Evolutionary conservation across 2,113 vertebrate species (phyloP).

Genomic region (Ptilonorhynchus violaceus): DNA sequence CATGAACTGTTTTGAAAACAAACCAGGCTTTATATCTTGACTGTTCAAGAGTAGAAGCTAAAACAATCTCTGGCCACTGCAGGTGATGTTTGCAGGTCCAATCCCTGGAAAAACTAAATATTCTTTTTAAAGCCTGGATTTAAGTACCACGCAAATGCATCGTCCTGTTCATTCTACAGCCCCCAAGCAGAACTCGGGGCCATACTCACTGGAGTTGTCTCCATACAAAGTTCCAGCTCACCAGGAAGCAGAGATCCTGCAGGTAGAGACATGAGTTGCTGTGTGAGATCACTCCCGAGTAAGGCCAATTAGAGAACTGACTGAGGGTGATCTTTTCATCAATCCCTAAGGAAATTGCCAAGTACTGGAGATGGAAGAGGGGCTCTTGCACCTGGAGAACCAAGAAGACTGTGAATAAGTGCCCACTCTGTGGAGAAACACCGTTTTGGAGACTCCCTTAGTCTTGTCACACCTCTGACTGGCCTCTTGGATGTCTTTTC

Average conservation of each 20-base stretch:
- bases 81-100: neutral
- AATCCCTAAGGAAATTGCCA: neutral
- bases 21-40: neutral
- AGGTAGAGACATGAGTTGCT: neutral
- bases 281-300: neutral
- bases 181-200: neutral
- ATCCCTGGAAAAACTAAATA: neutral
- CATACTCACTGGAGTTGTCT: neutral
- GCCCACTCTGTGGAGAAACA: neutral
- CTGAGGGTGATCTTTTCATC: neutral
- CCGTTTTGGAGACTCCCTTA: neutral
- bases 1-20: neutral
- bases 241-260: neutral
- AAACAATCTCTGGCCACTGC: neutral
- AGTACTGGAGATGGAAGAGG: neutral
- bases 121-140: neutral
- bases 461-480: neutral
- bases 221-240: neutral
- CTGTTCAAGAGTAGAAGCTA: neutral
- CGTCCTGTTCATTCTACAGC: neutral
- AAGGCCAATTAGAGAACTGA: neutral
- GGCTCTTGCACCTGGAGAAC: neutral
- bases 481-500: neutral
- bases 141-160: neutral
- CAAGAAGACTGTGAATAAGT: neutral